These are phyloP conservation scores for Morus bassanus DNA, from an alignment of 2,797 vertebrate genomes.

Conservation along the genomic window DNA sequence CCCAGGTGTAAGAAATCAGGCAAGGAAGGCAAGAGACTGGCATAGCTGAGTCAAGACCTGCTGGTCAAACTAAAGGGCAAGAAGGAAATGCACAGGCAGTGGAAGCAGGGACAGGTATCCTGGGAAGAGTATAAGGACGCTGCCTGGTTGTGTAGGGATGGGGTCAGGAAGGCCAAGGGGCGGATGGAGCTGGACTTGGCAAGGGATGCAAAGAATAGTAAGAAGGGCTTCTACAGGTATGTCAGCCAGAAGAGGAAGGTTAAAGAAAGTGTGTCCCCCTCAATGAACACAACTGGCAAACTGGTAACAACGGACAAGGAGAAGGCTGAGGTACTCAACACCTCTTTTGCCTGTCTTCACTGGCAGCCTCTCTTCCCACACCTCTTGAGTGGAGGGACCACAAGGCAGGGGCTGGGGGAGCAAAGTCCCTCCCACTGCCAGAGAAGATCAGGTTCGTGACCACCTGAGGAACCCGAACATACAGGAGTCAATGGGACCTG, in stretches of 20 bases:
- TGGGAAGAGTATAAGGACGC: neutral
- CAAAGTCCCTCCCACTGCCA: neutral
- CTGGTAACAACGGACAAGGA: accelerated
- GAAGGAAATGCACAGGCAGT: neutral
- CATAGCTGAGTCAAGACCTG: neutral
- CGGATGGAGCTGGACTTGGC: neutral
- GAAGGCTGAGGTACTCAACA: neutral
- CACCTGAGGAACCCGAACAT: neutral
- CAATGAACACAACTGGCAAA: neutral
- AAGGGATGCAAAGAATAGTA: neutral
- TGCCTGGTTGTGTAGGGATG: neutral
- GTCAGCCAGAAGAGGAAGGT: neutral
- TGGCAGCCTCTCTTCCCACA: neutral
- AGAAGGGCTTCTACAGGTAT: neutral
- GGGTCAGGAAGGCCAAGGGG: neutral
- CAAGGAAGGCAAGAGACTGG: neutral
- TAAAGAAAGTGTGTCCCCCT: neutral
- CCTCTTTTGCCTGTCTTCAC: neutral
- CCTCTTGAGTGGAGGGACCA: neutral
- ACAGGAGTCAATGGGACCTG: neutral
- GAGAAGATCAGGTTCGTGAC: neutral
- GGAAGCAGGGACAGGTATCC: neutral
- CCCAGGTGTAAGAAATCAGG: neutral
- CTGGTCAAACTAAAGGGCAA: neutral
- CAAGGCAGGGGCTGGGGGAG: neutral